Base-by-base conservation (phyloP, 2,797 vertebrate genomes). In the Chaetophractus vellerosus region DNA sequence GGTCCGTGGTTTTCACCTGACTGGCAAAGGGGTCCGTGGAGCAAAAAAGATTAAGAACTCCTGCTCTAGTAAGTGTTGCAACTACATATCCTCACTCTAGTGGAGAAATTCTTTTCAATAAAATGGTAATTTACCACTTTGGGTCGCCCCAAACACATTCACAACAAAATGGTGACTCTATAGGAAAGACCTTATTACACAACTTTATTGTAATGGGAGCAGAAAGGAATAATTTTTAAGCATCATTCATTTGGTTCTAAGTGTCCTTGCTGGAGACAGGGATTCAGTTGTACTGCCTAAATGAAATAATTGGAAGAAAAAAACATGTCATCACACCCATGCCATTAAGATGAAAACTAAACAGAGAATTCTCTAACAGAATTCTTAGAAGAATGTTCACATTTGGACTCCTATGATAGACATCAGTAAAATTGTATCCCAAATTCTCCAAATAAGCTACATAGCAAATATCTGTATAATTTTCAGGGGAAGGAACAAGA, bases 101-200 rank as follows among this genome's bases (percentile, higher is more conserved):
- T 78, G 18, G 38, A 91, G 85, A 97, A 96, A 91, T 45, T 91
- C 90, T 88, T 96, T 89, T 81, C 72, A 16, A n/a, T 89, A 69
- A 90, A 91, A 78, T 33, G 93, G 0, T 63, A 68, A 90, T 79
- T 88, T 68, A 85, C 80, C 33, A 9, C 68, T 75, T 82, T 4
- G 0, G 33, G 23, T 74, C 88, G 84, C 76, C 33, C 52, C 26
- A 45, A 45, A 45, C 45, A 45, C 2, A 76, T 81, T 78, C 61
- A 31, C 31, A 90, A 71, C 81, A 81, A 93, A 80, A 89, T 3
- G 4, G 33, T 78, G 71, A 96, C 82, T 64, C 45, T 63, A 9
- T 14, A 71, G 74, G 55, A 92, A 90, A 55, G 59, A 59, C 31
- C 41, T 87, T 10, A 21, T 80, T 75, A 19, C 36, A 23, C 59